Base-by-base conservation (phyloP, 2,113 vertebrate species). In the Mugil cephalus region DNA sequence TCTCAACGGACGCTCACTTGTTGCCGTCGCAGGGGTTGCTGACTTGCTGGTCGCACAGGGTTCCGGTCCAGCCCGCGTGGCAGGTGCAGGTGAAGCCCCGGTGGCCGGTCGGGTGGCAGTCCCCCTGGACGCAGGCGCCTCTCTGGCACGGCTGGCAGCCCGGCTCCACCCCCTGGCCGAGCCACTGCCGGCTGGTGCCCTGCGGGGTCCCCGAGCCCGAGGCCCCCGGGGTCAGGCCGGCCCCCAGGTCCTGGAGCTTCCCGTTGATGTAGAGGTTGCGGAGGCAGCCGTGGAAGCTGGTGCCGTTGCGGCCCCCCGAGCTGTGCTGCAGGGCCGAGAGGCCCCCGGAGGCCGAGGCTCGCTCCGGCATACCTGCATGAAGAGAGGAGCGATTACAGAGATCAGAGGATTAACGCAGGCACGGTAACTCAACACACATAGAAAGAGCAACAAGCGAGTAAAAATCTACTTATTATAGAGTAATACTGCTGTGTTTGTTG, bases 131-230 rank as follows among this genome's bases (percentile, higher is more conserved):
- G 17, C 98, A 99, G 50, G 95, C 92, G 14, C 95, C 95, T 75
- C 94, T 96, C 80, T 97, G 96, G 65, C 98, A 99, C 0, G 97
- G 96, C 88, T 98, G 97, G 15, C 98, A 99, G 4, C 98, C 98
- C 0, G 98, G 96, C 53, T 98, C 92, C 59, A 99, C 96, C 52
- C 98, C 98, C 63, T 95, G 96, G 77, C 97, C 93, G n/a, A 94
- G 94, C 84, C 96, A 95, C 36, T 93, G 94, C 48, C 91, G 93
- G 67, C 43, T 13, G 15, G 50, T 63, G 71, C 81, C 79, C 71
- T 71, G 88, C 6, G 75, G 24, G 2, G 60, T 60, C 35, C 54
- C 83, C 12, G 78, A 65, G 43, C 66, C 78, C 1, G n/a, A 94
- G 92, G 12, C 93, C 92, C 9, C 96, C 84, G 94, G 94, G 76